phyloP scores from a whole-genome alignment of 2,797 vertebrate genomes.

The Ataeniobius toweri region DNA sequence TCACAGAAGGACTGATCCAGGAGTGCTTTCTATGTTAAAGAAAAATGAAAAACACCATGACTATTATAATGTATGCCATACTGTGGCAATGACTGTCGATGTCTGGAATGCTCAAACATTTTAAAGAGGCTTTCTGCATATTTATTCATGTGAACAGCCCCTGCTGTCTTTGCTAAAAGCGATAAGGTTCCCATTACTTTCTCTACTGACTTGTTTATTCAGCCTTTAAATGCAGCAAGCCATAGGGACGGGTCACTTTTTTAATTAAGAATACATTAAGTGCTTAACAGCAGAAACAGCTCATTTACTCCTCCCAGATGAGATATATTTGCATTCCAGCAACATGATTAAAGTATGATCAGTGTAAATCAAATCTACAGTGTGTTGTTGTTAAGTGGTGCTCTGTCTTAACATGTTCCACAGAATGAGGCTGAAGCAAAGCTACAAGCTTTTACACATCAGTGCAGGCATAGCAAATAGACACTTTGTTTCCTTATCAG shows the following conservation, averaged over 20 bases:
- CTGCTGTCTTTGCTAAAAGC: neutral
- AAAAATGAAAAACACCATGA: too few relatives aligned
- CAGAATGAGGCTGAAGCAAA: slow-evolving; percentile 5
- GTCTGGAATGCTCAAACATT: neutral
- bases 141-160: neutral
- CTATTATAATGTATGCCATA: neutral
- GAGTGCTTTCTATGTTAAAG: too few relatives aligned
- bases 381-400: slow-evolving; percentile 9
- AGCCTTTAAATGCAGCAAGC: slow-evolving; percentile 4
- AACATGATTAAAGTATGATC: slow-evolving; percentile 18
- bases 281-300: slow-evolving; percentile 11
- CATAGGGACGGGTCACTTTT: neutral
- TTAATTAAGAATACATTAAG: slow-evolving; percentile 25
- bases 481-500: neutral
- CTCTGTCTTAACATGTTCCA: slow-evolving; percentile 1
- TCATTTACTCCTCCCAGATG: slow-evolving; percentile 29
- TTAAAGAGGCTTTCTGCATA: neutral
- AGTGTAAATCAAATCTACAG: slow-evolving; percentile 32
- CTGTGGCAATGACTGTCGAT: neutral
- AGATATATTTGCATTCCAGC: slow-evolving; percentile 17
- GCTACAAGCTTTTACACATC: neutral
- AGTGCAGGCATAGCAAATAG: neutral
- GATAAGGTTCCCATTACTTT: slow-evolving; percentile 2
- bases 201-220: slow-evolving; percentile 9
- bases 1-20: too few relatives aligned